phyloP scores from a whole-genome alignment of 2,113 vertebrate species.

The Candoia aspera region DNA sequence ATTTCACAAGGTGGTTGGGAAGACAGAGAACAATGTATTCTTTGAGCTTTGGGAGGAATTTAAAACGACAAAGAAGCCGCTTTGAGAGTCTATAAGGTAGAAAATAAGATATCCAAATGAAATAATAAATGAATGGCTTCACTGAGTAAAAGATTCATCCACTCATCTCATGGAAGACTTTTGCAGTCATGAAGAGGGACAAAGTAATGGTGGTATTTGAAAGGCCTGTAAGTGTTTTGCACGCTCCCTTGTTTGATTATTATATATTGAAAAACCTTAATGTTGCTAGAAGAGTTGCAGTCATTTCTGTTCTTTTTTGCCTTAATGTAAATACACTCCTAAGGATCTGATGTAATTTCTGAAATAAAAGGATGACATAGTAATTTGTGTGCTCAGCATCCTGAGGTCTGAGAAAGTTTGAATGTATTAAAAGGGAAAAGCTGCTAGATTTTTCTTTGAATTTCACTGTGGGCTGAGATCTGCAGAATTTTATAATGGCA shows the following conservation, averaged over 20 bases:
- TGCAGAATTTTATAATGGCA: neutral
- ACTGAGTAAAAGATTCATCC: neutral
- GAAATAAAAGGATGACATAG: neutral
- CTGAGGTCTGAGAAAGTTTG: neutral
- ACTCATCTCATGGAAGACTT: neutral
- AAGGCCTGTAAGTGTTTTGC: neutral
- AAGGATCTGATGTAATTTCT: neutral
- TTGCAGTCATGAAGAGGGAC: neutral
- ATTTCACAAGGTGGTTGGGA: neutral
- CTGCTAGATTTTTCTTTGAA: neutral
- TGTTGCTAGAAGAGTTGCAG: neutral
- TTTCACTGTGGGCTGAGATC: neutral
- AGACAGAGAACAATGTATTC: neutral
- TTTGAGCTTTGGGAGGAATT: neutral
- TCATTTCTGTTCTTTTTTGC: neutral
- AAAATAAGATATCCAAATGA: neutral
- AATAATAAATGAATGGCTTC: neutral
- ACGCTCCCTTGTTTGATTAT: neutral
- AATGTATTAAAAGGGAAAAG: neutral
- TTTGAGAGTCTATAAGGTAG: neutral
- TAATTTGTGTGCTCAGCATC: neutral
- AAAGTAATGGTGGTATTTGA: neutral
- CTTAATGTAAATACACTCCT: neutral
- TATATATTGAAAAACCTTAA: neutral
- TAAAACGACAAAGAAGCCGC: neutral